Evolutionary conservation across 2,797 vertebrate genomes (phyloP).

Genomic region (Podarcis siculus): DNA sequence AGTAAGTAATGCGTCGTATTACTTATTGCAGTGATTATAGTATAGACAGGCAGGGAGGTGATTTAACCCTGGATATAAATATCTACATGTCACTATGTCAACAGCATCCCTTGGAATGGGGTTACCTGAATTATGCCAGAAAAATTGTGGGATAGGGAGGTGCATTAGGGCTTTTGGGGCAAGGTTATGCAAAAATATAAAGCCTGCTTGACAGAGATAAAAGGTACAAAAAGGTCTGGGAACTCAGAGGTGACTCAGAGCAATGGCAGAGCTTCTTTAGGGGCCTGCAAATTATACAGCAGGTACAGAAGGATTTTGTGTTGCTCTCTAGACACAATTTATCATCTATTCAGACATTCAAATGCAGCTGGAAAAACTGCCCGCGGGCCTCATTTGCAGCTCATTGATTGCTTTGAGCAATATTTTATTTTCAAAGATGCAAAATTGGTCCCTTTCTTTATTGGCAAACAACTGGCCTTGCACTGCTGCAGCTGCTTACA

Average conservation of each 20-base stretch:
- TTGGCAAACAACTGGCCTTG: not conserved
- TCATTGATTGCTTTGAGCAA: not conserved
- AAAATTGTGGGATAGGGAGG: rapidly evolving
- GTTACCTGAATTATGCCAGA: not conserved
- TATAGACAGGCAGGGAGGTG: not conserved
- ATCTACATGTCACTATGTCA: not conserved
- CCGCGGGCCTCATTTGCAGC: slow-evolving; percentile 20
- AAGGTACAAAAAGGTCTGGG: slow-evolving; percentile 12
- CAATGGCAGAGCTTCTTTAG: not conserved
- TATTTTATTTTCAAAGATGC: slow-evolving; percentile 19
- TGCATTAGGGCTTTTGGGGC: rapidly evolving
- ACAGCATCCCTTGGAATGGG: not conserved
- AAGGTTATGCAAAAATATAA: not conserved
- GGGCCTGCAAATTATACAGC: not conserved
- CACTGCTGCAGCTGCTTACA: not conserved
- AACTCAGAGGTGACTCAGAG: slow-evolving; percentile 20
- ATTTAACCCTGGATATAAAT: not conserved
- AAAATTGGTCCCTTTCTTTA: not conserved
- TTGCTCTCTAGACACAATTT: not conserved
- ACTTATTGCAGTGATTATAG: not conserved
- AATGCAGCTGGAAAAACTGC: slow-evolving; percentile 13
- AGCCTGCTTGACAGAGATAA: slow-evolving; percentile 8
- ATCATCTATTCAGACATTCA: not conserved
- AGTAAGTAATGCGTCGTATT: not conserved
- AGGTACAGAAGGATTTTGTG: not conserved